Evolutionary conservation across 1,140 invertebrate genomes (phyloP).

Genomic region (Cydia amplana): DNA sequence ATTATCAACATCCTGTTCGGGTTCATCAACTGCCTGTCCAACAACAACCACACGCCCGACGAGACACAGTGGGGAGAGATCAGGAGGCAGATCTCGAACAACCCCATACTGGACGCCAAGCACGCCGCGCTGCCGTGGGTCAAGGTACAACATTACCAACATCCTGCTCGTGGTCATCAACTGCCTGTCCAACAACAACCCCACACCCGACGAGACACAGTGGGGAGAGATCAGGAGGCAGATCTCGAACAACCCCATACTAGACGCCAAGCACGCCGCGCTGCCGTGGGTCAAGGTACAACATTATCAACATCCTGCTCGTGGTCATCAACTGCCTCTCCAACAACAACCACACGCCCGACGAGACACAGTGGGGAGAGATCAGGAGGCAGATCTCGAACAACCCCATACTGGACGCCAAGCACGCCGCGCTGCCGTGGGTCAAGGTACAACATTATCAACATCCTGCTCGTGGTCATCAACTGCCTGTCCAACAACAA

Average conservation of each 20-base stretch:
- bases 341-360: no score
- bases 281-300: slow-evolving; percentile 53
- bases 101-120: slow-evolving; percentile 57
- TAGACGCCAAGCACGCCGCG: slow-evolving; percentile 54
- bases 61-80: slow-evolving; percentile 76
- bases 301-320: no score
- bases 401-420: no score
- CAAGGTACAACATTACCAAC: neutral
- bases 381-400: no score
- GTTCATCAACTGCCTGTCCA: slow-evolving; percentile 66
- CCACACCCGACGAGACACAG: slow-evolving; percentile 76
- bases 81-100: slow-evolving; percentile 62
- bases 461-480: no score
- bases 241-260: slow-evolving; percentile 64
- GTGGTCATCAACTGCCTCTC: no score
- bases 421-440: no score
- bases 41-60: slow-evolving; percentile 74
- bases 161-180: slow-evolving; percentile 71
- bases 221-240: slow-evolving; percentile 77
- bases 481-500: no score
- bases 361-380: no score
- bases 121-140: slow-evolving; percentile 63
- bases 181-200: slow-evolving; percentile 52
- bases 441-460: no score
- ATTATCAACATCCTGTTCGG: slow-evolving; percentile 47